These are phyloP conservation scores for Coronaproctus castanopsis DNA, from an alignment of 2,888 invertebrate genomes.

Conservation along the genomic window DNA sequence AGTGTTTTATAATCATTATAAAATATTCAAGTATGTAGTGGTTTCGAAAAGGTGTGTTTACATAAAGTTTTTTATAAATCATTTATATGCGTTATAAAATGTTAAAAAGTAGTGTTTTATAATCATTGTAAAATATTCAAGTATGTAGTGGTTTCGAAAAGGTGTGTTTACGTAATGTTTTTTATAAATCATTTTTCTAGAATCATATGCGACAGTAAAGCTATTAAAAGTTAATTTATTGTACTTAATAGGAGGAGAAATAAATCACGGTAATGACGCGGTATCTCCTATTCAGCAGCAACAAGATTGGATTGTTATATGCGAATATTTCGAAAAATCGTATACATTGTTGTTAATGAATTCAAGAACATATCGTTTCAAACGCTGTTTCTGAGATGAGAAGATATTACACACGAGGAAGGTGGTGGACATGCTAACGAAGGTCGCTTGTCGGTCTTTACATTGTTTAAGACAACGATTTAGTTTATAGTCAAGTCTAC, in stretches of 20 bases:
- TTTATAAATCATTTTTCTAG: too few species aligned
- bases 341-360: slow-evolving; percentile 44
- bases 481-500: slow-evolving; percentile 28
- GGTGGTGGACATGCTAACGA: slow-evolving; percentile 73
- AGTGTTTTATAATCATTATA: too few species aligned
- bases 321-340: slow-evolving; percentile 69
- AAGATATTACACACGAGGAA: slow-evolving; percentile 75
- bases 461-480: slow-evolving; percentile 58
- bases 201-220: too few species aligned
- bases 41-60: too few species aligned
- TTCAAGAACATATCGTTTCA: slow-evolving; percentile 52
- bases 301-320: slow-evolving; percentile 68
- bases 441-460: slow-evolving; percentile 59
- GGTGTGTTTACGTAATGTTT: too few species aligned
- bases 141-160: too few species aligned
- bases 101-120: too few species aligned
- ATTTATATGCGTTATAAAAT: too few species aligned
- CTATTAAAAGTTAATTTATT: too few species aligned
- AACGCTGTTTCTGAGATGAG: slow-evolving; percentile 81
- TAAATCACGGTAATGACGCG: slow-evolving; percentile 4
- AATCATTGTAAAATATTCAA: too few species aligned
- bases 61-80: too few species aligned
- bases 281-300: slow-evolving; percentile 28
- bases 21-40: too few species aligned
- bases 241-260: background rate